A percentile compares a stretch with the other conserved stretches of the same genome.
Conservation (phyloP, 2,113 vertebrate genomes). For the Cololabis saira region DNA sequence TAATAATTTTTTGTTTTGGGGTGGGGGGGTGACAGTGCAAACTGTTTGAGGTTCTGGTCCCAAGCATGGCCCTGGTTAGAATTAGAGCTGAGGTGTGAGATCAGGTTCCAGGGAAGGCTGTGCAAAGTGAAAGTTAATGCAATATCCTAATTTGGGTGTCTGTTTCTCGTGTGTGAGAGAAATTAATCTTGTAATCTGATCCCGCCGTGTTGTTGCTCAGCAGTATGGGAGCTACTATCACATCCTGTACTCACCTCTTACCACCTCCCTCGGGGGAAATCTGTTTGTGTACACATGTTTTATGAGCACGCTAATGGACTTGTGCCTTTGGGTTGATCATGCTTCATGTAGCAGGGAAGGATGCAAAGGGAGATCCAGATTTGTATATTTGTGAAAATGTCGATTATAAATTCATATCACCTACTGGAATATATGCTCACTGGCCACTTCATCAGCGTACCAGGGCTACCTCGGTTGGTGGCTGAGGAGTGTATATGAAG, state of each 20-base stretch:
- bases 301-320: not conserved
- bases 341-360: not conserved
- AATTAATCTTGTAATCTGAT: slow-evolving; percentile 60
- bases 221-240: slow-evolving; percentile 53
- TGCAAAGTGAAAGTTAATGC: too few species aligned
- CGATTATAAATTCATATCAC: not conserved
- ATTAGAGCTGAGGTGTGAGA: too few species aligned
- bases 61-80: too few species aligned
- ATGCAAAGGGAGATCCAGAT: not conserved
- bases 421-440: too few species aligned
- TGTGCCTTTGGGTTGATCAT: not conserved
- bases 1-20: too few species aligned
- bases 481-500: not conserved
- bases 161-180: slow-evolving; percentile 1
- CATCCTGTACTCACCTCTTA: slow-evolving; percentile 39
- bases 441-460: too few species aligned
- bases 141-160: too few species aligned
- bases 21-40: not conserved
- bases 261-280: slow-evolving; percentile 23
- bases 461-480: too few species aligned
- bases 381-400: slow-evolving; percentile 11
- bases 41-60: not conserved
- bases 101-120: too few species aligned
- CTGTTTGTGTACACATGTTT: slow-evolving; percentile 9
- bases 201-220: slow-evolving; percentile 24